Evolutionary conservation across 30 jellyfish, hydroid and myxozoan species (phyloP).

Genomic region (Catostylus mosaicus): DNA sequence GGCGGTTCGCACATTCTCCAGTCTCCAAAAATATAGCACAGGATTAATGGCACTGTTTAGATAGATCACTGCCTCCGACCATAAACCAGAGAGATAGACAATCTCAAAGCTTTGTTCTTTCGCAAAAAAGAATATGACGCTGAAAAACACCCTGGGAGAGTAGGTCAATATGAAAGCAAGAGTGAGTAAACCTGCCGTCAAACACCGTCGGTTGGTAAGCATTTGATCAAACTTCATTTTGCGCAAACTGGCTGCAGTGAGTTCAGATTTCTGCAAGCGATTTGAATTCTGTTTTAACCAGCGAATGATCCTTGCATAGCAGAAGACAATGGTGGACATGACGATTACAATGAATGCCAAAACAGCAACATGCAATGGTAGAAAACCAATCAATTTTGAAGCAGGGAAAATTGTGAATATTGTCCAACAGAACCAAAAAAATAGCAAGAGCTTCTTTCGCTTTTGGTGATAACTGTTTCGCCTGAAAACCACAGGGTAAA

Average conservation of each 20-base stretch:
- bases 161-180: not conserved
- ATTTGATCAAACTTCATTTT: too few relatives aligned
- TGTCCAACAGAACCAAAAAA: not conserved
- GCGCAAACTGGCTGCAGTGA: not conserved
- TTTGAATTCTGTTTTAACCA: not conserved
- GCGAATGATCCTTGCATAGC: slow-evolving; percentile 4
- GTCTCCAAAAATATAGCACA: slow-evolving; percentile 21
- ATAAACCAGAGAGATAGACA: slow-evolving; percentile 12
- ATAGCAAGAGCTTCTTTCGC: not conserved
- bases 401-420: not conserved
- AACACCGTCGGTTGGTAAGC: not conserved
- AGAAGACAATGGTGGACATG: not conserved
- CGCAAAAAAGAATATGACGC: not conserved
- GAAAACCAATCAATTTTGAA: not conserved
- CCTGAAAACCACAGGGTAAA: not conserved
- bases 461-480: not conserved
- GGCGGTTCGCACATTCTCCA: slow-evolving; percentile 13
- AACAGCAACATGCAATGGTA: not conserved
- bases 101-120: not conserved
- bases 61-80: slow-evolving; percentile 12
- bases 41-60: slow-evolving; percentile 31
- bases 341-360: not conserved
- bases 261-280: not conserved
- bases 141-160: not conserved
- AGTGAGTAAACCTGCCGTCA: not conserved